Evolutionary conservation across 1,140 invertebrate species (phyloP).

Genomic region (Linepithema humile): DNA sequence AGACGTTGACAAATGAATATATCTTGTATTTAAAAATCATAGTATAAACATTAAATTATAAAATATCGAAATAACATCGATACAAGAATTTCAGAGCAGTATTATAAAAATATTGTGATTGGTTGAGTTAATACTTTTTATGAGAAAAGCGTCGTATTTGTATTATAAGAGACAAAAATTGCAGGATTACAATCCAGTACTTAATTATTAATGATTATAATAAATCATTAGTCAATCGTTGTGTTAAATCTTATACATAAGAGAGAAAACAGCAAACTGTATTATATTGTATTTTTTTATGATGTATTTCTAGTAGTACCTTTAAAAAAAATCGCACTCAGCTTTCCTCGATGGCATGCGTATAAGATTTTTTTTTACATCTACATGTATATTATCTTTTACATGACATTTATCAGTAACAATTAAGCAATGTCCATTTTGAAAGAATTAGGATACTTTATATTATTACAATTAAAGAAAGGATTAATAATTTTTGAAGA

Average conservation of each 20-base stretch:
- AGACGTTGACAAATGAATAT: not conserved
- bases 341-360: slow-evolving; percentile 48
- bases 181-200: not conserved
- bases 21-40: not conserved
- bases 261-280: not conserved
- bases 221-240: no score
- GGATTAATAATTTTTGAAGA: not conserved
- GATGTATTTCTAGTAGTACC: slow-evolving; percentile 38
- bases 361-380: no score
- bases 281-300: slow-evolving; percentile 33
- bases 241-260: not conserved
- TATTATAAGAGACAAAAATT: not conserved
- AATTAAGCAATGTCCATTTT: not conserved
- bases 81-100: not conserved
- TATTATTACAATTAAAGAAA: not conserved
- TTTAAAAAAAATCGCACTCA: slow-evolving; percentile 25
- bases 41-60: not conserved
- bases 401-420: not conserved
- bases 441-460: not conserved
- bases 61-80: not conserved
- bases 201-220: not conserved
- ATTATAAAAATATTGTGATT: slow-evolving; percentile 4
- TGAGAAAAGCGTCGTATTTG: not conserved
- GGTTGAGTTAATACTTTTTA: not conserved
- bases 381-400: not conserved